Base-by-base conservation (phyloP, 2,797 vertebrate genomes). In the Myotis pilosus region DNA sequence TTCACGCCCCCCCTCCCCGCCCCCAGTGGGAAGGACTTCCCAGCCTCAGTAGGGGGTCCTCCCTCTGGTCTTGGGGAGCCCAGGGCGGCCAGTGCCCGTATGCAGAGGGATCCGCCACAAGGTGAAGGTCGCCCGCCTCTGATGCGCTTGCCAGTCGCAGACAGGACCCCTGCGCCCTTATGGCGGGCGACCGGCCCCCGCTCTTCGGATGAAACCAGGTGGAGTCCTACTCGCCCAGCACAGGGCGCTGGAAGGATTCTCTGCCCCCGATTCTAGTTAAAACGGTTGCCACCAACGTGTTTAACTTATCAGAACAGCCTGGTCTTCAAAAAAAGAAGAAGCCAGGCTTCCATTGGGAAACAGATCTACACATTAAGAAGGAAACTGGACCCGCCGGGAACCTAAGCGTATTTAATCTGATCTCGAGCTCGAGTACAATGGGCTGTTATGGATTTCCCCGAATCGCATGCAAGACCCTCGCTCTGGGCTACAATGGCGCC, bases 401-500 rank as follows among this genome's bases (percentile, higher is more conserved):
- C 8, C 4, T 92, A 90, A 69, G 91, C 92, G 53, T 81, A 38
- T 95, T 93, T 96, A 10, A 95, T 96, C 84, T 47, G 76, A 88
- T 80, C 5, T 84, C 38, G 75, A 8, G 8, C 30, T 94, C 92
- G 66, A 2, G 1, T 62, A 16, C 74, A 92, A 81, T 89, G 71
- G 74, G 41, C 81, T 22, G 78, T 66, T 92, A 71, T 3, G 53
- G 75, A 2, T 0, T 80, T 93, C 78, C 12, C 49, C 57, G n/a
- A 62, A 57, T 10, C 30, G 53, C 74, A 94, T 87, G 76, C 49
- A 74, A 82, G 87, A 91, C 93, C 25, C 30, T 83, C 97, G 91
- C 87, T 91, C 91, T 93, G 95, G 75, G 91, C 78, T 74, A 96
- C 91, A 97, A 88, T 96, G 72, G 78, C 93, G 88, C 30, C 95